Conservation (phyloP, 2,888 invertebrate species). For the Zeuzera pyrina region DNA sequence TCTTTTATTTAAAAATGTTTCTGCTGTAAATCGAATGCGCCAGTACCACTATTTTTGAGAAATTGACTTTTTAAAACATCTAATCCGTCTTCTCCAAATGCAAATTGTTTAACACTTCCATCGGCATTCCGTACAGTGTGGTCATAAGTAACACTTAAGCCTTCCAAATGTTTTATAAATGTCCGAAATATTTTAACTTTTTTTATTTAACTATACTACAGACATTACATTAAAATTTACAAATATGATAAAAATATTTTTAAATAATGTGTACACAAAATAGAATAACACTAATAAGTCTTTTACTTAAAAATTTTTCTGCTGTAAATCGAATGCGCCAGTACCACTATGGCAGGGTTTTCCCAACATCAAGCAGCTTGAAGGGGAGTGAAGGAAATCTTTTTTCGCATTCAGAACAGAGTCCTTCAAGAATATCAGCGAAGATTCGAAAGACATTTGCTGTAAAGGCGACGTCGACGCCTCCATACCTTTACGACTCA, state of each 20-base stretch:
- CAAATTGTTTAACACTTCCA: slow-evolving; percentile 92
- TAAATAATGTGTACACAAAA: too few species aligned
- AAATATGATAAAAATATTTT: too few species aligned
- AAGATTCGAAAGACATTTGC: slow-evolving; percentile 98
- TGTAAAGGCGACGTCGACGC: slow-evolving; percentile 94
- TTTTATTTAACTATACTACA: too few species aligned
- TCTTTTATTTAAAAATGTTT: too few species aligned
- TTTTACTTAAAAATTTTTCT: too few species aligned
- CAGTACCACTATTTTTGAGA: slow-evolving; percentile 87
- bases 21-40: slow-evolving; percentile 74
- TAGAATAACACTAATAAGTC: too few species aligned
- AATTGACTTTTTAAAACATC: slow-evolving; percentile 92
- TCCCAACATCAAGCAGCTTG: slow-evolving; percentile 90
- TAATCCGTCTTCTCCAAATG: slow-evolving; percentile 94
- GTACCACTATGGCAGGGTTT: slow-evolving; percentile 88
- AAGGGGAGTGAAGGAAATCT: slow-evolving; percentile 87
- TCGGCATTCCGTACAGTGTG: slow-evolving; percentile 96
- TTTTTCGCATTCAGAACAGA: slow-evolving; percentile 80
- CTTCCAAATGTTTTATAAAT: slow-evolving; percentile 99
- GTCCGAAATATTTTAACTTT: too few species aligned
- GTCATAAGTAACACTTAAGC: slow-evolving; percentile 93
- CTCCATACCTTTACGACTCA: slow-evolving; percentile 93
- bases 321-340: slow-evolving; percentile 76
- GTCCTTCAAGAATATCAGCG: slow-evolving; percentile 86
- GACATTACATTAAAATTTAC: too few species aligned